Percentiles rank a stretch among this genome's conserved stretches.
Evolutionary conservation across 2,888 invertebrate species (phyloP).

Genomic region (Dasypolia templi): DNA sequence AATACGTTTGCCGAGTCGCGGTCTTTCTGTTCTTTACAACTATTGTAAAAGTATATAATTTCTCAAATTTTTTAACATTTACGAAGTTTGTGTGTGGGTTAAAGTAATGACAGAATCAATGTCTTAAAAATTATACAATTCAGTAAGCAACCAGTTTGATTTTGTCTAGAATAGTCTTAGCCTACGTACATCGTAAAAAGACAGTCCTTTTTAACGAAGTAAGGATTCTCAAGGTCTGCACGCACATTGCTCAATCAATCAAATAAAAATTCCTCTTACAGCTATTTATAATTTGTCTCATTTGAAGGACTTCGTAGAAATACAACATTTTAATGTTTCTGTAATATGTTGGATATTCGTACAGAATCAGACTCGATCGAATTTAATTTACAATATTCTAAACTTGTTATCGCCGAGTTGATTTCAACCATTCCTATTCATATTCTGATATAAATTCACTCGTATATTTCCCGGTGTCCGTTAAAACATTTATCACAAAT

Average conservation of each 20-base stretch:
- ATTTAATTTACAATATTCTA: constrained; percentile 16
- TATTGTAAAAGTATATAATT: no score
- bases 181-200: background rate
- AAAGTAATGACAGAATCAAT: no score
- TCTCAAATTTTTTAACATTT: no score
- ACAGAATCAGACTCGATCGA: background rate
- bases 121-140: no score
- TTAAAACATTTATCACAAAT: constrained; percentile 5
- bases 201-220: background rate
- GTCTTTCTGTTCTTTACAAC: no score
- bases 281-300: background rate
- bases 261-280: background rate
- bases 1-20: no score
- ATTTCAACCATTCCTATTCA: constrained; percentile 21
- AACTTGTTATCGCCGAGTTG: constrained; percentile 2
- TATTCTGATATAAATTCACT: constrained; percentile 18
- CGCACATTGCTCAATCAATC: constrained; percentile 3
- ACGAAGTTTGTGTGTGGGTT: no score
- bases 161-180: no score
- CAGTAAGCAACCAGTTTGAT: no score
- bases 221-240: background rate
- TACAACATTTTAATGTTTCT: background rate
- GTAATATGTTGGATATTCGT: background rate
- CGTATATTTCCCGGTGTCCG: background rate
- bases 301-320: background rate